Base-by-base conservation (phyloP, 92 coral and sea anemone genomes). In the Palythoa grandiflora region DNA sequence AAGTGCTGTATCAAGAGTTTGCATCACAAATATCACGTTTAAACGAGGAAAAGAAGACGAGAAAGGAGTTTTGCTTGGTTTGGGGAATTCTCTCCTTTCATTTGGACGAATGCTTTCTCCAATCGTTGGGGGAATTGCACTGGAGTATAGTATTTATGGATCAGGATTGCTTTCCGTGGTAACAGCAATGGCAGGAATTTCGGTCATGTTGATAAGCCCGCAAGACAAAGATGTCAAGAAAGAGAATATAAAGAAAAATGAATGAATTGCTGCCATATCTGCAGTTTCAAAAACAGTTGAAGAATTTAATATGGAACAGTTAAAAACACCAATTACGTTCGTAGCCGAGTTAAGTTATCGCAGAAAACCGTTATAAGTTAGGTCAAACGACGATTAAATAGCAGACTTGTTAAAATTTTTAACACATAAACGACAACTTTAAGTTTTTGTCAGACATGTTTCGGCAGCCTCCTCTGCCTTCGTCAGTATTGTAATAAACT, bases 21-120 rank as follows among this genome's bases (percentile, higher is more conserved):
- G 96, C 28, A 68, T 92, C 6, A 94, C 94, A 39, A 95, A 96
- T 74, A 83, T 97, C 71, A 94, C 96, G 38, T 90, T 95, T 60
- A 94, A 72, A 38, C 88, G 96, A 48, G 89, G 94, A 7, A 59
- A 87, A 11, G 90, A 88, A 51, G 97, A 95, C 65, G 98, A 97
- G 89, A 97, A 93, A 71, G 99, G 99, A 14, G 96, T 93, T 40
- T 70, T 95, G 4, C 90, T 94, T 21, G 99, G 99, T 19, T 89
- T 97, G 19, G 97, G 98, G 8, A 93, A 93, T 87, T 97, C 99
- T 0, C 52, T 95, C 75, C 89, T 93, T 16, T 94, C 99, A 28
- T 87, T 95, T 72, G 98, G 98, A 50, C 91, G 99, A 68, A 97
- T 97, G 99, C 78, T 97, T 77, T 97, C 99, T 12, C 99, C 99